Conservation (phyloP, 2,113 vertebrate genomes). For the Chinchilla lanigera region DNA sequence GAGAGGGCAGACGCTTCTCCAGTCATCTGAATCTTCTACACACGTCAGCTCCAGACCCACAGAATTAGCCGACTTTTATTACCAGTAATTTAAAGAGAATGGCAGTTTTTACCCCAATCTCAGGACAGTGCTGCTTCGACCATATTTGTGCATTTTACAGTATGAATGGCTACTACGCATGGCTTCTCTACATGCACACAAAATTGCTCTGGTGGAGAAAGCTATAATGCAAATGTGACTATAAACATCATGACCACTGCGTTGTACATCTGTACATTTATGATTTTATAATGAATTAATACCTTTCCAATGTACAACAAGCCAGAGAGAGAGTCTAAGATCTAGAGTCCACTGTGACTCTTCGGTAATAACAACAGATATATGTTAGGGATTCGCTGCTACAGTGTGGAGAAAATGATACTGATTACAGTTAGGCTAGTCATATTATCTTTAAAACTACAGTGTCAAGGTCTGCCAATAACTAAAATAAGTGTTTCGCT, state of each 20-base stretch:
- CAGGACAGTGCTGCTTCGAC: neutral
- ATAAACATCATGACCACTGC: neutral
- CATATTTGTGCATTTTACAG: neutral
- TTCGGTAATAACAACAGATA: slow-evolving; percentile 23
- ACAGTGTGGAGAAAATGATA: slow-evolving; percentile 47
- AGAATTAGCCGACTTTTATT: neutral
- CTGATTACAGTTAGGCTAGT: neutral
- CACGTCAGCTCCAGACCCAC: neutral
- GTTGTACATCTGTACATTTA: neutral
- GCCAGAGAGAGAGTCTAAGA: neutral
- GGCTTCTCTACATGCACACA: neutral
- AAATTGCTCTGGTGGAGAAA: neutral
- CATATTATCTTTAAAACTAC: neutral
- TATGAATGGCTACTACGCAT: neutral
- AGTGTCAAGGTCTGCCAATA: neutral
- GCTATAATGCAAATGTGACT: neutral
- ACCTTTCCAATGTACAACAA: neutral
- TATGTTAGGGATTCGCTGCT: neutral
- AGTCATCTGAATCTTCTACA: neutral
- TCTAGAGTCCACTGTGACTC: neutral
- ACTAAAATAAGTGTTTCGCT: neutral
- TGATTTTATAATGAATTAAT: slow-evolving; percentile 25
- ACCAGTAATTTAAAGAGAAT: neutral
- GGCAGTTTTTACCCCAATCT: neutral
- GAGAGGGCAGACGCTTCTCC: neutral